phyloP scores from a whole-genome alignment of 1,140 invertebrate genomes.

The Drosophila obscura region DNA sequence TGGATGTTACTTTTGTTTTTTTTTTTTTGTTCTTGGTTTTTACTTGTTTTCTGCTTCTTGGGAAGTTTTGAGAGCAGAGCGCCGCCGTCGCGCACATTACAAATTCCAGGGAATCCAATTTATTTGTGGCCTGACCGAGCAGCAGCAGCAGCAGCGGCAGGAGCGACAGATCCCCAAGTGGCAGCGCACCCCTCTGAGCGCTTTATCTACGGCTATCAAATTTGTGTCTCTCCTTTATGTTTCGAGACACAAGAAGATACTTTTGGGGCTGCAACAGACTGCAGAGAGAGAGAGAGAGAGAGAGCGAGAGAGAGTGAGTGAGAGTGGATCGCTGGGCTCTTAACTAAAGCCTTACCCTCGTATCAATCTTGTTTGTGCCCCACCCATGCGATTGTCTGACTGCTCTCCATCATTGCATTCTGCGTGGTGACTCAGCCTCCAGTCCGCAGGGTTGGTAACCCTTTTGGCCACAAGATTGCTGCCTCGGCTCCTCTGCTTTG shows the following conservation, averaged over 20 bases:
- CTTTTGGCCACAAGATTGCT: background rate
- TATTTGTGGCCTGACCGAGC: slow-evolving; percentile 47
- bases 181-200: slow-evolving; percentile 22
- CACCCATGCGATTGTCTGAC: no score
- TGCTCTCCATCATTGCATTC: no score
- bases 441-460: no score
- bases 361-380: no score
- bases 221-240: slow-evolving; percentile 22
- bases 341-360: no score
- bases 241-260: no score
- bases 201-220: slow-evolving; percentile 67
- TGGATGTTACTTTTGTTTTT: slow-evolving; percentile 33
- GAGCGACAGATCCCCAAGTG: slow-evolving; percentile 31
- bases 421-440: no score
- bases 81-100: slow-evolving; percentile 61
- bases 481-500: slow-evolving; percentile 5
- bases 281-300: background rate
- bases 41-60: slow-evolving; percentile 45
- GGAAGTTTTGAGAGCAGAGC: slow-evolving; percentile 58
- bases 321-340: no score
- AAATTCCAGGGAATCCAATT: slow-evolving; percentile 79
- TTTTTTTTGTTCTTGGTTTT: background rate
- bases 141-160: slow-evolving; percentile 7
- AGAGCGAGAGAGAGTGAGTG: no score
- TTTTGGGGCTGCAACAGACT: background rate